These are phyloP conservation scores for Microchrysa polita DNA, from an alignment of 2,888 invertebrate species.

Conservation along the genomic window DNA sequence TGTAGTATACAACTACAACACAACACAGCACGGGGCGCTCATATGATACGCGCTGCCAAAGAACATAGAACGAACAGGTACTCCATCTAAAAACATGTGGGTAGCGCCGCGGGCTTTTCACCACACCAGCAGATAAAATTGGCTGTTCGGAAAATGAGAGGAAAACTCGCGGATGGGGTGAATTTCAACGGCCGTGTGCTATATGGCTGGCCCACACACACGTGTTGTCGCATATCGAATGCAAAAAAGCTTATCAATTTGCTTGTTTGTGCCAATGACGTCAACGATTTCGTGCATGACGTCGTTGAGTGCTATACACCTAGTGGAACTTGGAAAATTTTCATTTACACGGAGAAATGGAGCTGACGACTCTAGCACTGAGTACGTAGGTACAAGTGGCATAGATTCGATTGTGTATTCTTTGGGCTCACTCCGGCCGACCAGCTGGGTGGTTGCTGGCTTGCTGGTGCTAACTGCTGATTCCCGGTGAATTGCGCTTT, in stretches of 20 bases:
- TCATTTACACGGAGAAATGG: constrained; percentile 42
- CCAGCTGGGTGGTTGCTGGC: constrained; percentile 31
- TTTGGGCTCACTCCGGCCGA: constrained; percentile 32
- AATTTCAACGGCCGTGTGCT: too few relatives aligned
- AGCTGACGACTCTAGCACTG: constrained; percentile 16
- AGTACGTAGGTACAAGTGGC: constrained; percentile 14
- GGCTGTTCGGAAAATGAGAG: constrained; percentile 34
- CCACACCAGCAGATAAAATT: not conserved
- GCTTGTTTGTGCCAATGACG: not conserved
- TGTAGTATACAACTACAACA: not conserved
- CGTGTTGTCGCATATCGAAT: constrained; percentile 16
- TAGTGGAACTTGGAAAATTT: constrained; percentile 46
- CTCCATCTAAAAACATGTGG: too few relatives aligned
- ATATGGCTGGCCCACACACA: constrained; percentile 18
- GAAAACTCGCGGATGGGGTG: constrained; percentile 17
- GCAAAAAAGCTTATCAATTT: constrained; percentile 13
- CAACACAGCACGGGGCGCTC: too few relatives aligned
- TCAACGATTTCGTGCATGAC: constrained; percentile 41
- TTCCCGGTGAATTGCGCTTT: constrained; percentile 26
- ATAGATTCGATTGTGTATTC: not conserved
- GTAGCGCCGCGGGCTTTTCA: constrained; percentile 15
- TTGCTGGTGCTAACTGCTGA: too few relatives aligned
- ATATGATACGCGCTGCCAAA: too few relatives aligned
- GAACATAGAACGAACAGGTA: constrained; percentile 37
- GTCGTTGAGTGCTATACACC: constrained; percentile 48